Evolutionary conservation across 2,888 invertebrate genomes (phyloP).

Genomic region (Polyploca ridens): DNA sequence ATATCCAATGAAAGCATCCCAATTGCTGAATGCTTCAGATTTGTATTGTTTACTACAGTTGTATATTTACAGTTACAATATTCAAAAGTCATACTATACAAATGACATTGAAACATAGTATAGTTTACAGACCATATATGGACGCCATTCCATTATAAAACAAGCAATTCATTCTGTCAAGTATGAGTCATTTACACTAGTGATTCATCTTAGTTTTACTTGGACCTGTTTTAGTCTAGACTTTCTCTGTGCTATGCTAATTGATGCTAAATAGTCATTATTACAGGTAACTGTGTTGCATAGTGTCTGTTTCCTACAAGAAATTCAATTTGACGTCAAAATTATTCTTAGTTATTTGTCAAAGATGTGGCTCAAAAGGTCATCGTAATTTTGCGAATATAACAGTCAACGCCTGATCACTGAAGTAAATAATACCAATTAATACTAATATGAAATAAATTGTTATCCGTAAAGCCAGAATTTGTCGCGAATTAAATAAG

Average conservation of each 20-base stretch:
- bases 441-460: no score
- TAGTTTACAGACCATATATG: neutral
- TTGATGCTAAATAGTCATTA: neutral
- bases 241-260: neutral
- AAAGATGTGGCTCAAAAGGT: no score
- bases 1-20: neutral
- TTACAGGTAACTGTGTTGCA: neutral
- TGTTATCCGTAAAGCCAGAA: no score
- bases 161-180: neutral
- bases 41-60: neutral
- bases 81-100: neutral
- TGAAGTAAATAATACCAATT: no score
- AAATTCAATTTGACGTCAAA: no score
- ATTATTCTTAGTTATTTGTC: no score
- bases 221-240: neutral
- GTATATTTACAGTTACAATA: neutral
- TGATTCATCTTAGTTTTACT: neutral
- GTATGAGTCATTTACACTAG: neutral
- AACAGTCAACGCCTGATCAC: no score
- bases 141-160: neutral
- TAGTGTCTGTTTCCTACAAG: no score
- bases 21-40: neutral
- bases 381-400: no score
- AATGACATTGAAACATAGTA: slow-evolving; percentile 2
- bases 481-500: no score